Evolutionary conservation across 2,888 invertebrate genomes (phyloP).

Genomic region (Sceliomorpha sp.): DNA sequence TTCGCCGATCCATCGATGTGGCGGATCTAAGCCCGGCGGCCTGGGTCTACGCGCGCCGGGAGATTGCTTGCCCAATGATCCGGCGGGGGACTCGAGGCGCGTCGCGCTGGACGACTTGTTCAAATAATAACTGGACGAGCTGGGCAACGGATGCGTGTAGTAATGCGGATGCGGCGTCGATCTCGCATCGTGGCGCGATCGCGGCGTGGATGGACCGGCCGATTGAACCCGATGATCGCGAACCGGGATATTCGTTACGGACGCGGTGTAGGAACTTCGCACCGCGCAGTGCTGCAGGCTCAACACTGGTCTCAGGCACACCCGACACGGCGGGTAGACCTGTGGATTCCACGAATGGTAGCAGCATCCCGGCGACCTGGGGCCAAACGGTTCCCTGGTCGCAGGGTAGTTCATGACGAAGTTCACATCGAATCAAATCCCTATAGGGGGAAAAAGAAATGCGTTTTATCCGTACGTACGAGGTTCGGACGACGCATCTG

Average conservation of each 20-base stretch:
- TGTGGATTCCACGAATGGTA: conserved; percentile 76
- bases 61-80: conserved; percentile 67
- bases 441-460: conserved; percentile 7
- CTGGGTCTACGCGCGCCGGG: conserved; percentile 60
- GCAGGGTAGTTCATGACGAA: conserved; percentile 78
- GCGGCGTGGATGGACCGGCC: conserved; percentile 45
- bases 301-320: conserved; percentile 73
- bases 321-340: conserved; percentile 70
- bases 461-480: conserved; percentile 5
- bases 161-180: conserved; percentile 59
- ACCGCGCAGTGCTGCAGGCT: conserved; percentile 59
- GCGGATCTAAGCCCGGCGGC: conserved; percentile 72
- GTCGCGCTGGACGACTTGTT: conserved; percentile 65
- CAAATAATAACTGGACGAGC: conserved; percentile 62
- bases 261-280: conserved; percentile 25
- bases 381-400: conserved; percentile 78
- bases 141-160: conserved; percentile 64
- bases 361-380: conserved; percentile 79
- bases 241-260: conserved; percentile 31
- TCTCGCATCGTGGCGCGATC: conserved; percentile 37
- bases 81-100: conserved; percentile 66
- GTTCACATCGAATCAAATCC: conserved; percentile 74
- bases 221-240: conserved; percentile 30
- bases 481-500: too few relatives aligned
- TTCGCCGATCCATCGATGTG: conserved; percentile 84